Evolutionary conservation across 2,113 vertebrate genomes (phyloP).

Genomic region (Colaptes auratus): DNA sequence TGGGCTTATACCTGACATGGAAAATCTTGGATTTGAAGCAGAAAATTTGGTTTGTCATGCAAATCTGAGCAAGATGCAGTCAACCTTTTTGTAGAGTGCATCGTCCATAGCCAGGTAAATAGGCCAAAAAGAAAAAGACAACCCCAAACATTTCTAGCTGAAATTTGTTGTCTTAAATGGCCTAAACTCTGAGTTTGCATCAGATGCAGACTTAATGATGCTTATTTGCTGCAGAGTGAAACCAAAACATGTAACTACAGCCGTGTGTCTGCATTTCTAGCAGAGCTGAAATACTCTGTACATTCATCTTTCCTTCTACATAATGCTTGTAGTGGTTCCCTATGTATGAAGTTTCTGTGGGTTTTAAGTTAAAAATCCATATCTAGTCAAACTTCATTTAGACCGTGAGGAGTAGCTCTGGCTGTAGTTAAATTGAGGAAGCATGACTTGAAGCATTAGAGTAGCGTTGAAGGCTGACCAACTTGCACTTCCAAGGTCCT

Average conservation of each 20-base stretch:
- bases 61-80: constrained; percentile 11
- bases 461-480: background rate
- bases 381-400: too few relatives aligned
- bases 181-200: background rate
- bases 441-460: background rate
- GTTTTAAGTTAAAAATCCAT: background rate
- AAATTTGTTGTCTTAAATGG: background rate
- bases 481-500: background rate
- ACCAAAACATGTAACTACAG: background rate
- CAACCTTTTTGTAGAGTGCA: background rate
- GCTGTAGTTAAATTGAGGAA: background rate
- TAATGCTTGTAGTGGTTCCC: background rate
- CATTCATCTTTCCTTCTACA: background rate
- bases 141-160: background rate
- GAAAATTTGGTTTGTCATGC: constrained; percentile 50
- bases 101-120: background rate
- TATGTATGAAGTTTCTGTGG: background rate
- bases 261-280: background rate
- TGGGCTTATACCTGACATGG: background rate
- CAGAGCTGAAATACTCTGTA: background rate
- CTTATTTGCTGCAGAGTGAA: background rate
- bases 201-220: constrained; percentile 18
- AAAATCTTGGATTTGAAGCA: background rate
- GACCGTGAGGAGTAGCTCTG: background rate
- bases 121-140: background rate